Base-by-base conservation (phyloP, 1,140 invertebrate genomes). In the Nasonia longicornis region DNA sequence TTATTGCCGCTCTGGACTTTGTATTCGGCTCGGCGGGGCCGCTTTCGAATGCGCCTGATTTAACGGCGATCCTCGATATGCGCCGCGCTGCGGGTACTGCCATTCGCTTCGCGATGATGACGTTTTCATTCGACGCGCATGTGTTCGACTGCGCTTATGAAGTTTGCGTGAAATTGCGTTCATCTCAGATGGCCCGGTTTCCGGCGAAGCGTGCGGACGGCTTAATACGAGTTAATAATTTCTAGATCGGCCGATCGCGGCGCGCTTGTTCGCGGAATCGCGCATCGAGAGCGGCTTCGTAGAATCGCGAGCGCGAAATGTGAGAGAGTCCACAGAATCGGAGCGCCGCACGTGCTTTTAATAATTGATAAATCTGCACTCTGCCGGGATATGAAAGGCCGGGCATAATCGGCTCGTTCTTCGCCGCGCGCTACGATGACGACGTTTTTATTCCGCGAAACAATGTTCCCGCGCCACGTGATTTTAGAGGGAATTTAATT, bases 331-430 rank as follows among this genome's bases (percentile, higher is more conserved):
- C 38, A 42, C 10, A 31, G 10, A 77, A 84, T 42, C 80, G 26
- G 82, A 79, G 77, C 82, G 70, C 63, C 52, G 12, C 89, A 90
- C 86, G 87, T 91, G 90, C 85, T 89, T 90, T 90, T 90, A 89
- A 91, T 91, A 90, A 90, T 90, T 90, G 87, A 90, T 90, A 88
- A 64, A 90, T 89, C 87, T 85, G 82, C 83, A 83, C 85, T 89
- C 87, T 75, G 80, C 2, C 8, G 8, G 14, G 1, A 16, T 22
- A 6, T 69, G 70, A 22, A 42, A 80, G 83, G 87, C 88, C 87
- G 85, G 86, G 84, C 85, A 90, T 89, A 90, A 90, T 87, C 86
- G 85, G 85, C 84, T 77, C 88, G 85, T 91, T 90, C 71, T 90
- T 77, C 52, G 26, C 26, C 26, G 26, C 26, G 35, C 14, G 31